Conservation (phyloP, 2,113 vertebrate genomes). For the Polypterus senegalus region DNA sequence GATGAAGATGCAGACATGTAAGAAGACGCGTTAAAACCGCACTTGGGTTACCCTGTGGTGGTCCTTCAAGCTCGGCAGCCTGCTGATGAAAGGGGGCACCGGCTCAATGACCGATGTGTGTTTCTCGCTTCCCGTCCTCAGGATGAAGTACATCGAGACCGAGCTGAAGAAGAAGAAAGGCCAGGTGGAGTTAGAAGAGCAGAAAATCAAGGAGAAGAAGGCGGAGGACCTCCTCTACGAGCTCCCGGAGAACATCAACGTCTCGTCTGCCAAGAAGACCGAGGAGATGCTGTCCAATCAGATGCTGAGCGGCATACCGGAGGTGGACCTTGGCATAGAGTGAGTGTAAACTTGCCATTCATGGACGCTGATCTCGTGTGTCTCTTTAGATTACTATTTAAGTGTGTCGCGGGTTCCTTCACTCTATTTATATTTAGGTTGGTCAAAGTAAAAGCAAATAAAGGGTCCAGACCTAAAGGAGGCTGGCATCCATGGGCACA, state of each 20-base stretch:
- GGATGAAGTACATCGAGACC: slow-evolving; percentile 99
- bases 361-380: neutral
- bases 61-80: neutral
- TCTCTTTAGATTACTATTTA: too few species aligned
- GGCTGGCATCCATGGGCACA: too few species aligned
- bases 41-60: too few species aligned
- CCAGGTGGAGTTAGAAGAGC: slow-evolving; percentile 77
- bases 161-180: slow-evolving; percentile 94
- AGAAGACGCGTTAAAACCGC: slow-evolving; percentile 17
- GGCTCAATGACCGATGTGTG: too few species aligned
- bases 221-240: slow-evolving; percentile 89
- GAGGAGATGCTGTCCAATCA: slow-evolving; percentile 98
- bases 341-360: slow-evolving; percentile 34
- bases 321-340: slow-evolving; percentile 94
- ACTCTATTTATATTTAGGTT: too few species aligned
- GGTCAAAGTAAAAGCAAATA: too few species aligned
- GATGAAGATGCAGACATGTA: slow-evolving; percentile 98
- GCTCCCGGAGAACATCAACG: slow-evolving; percentile 82
- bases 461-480: too few species aligned
- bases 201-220: slow-evolving; percentile 81
- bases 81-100: too few species aligned
- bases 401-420: neutral
- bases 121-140: slow-evolving; percentile 23
- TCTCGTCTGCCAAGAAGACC: slow-evolving; percentile 90
- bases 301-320: slow-evolving; percentile 94